Evolutionary conservation across 2,888 invertebrate genomes (phyloP).

Genomic region (Cheilosia vulpina): DNA sequence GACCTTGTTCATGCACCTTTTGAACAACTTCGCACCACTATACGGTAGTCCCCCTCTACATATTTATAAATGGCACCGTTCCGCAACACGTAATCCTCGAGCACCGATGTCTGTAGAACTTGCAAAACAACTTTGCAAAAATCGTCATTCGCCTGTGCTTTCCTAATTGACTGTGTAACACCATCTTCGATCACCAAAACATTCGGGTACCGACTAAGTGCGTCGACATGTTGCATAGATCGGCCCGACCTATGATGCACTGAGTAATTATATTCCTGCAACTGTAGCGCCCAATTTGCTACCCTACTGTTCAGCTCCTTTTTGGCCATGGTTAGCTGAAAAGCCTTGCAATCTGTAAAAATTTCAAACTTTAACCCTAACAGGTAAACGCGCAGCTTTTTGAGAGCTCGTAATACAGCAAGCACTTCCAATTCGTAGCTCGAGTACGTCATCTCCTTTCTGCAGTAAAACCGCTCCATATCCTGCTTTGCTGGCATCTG

Average conservation of each 20-base stretch:
- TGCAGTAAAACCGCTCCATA: slow-evolving; percentile 77
- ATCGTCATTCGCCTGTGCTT: slow-evolving; percentile 10
- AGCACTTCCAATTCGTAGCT: too few relatives aligned
- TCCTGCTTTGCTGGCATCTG: slow-evolving; percentile 46
- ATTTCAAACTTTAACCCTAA: too few relatives aligned
- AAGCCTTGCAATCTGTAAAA: slow-evolving; percentile 52
- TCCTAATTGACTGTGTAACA: neutral
- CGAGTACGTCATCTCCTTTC: slow-evolving; percentile 3
- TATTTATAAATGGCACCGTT: slow-evolving; percentile 8
- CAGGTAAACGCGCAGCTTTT: slow-evolving; percentile 76
- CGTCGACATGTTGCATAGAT: slow-evolving; percentile 20
- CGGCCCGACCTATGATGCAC: slow-evolving; percentile 11
- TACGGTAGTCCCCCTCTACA: slow-evolving; percentile 8
- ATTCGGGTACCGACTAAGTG: slow-evolving; percentile 24
- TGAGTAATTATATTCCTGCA: slow-evolving; percentile 36
- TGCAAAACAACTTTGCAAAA: neutral
- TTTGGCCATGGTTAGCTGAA: slow-evolving; percentile 33
- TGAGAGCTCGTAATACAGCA: slow-evolving; percentile 75
- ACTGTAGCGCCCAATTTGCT: slow-evolving; percentile 3
- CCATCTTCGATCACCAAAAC: slow-evolving; percentile 22
- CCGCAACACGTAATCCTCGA: slow-evolving; percentile 17
- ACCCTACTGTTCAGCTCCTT: neutral
- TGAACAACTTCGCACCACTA: slow-evolving; percentile 15
- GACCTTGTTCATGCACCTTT: slow-evolving; percentile 28
- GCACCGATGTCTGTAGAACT: slow-evolving; percentile 15